Conservation (phyloP, 2,888 invertebrate genomes). For the Drosophila rellima region DNA sequence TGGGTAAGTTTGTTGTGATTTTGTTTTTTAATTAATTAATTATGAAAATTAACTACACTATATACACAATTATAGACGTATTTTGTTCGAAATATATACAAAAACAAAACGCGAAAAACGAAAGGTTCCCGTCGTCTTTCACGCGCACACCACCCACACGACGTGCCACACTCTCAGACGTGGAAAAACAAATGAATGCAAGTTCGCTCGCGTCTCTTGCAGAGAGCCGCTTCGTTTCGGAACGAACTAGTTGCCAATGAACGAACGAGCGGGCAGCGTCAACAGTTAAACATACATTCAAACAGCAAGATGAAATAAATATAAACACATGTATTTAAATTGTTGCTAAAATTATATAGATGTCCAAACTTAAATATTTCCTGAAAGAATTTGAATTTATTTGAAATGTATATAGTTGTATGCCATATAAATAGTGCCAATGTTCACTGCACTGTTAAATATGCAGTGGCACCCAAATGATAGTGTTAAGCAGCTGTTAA, state of each 20-base stretch:
- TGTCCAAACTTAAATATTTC: not conserved
- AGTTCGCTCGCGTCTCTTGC: slow-evolving; percentile 30
- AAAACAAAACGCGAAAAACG: slow-evolving; percentile 77
- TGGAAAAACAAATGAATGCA: slow-evolving; percentile 63
- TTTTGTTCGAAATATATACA: slow-evolving; percentile 68
- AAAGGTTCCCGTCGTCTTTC: slow-evolving; percentile 67
- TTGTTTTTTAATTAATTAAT: slow-evolving; percentile 38
- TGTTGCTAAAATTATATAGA: not conserved
- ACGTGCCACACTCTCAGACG: slow-evolving; percentile 65
- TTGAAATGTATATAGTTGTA: not conserved
- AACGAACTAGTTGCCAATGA: slow-evolving; percentile 42
- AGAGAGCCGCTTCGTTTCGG: slow-evolving; percentile 37
- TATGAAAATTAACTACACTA: slow-evolving; percentile 62
- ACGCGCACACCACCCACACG: slow-evolving; percentile 67
- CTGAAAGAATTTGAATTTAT: no score
- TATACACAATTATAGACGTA: slow-evolving; percentile 65
- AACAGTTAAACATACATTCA: slow-evolving; percentile 11
- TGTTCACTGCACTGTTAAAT: not conserved
- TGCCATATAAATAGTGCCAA: not conserved
- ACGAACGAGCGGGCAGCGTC: slow-evolving; percentile 8
- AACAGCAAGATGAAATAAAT: not conserved
- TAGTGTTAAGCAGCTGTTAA: not conserved
- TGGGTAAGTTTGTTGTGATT: slow-evolving; percentile 30
- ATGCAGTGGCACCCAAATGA: slow-evolving; percentile 9
- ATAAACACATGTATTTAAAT: not conserved